Evolutionary conservation across 2,888 invertebrate species (phyloP), one percentile per base, ranked within the genome.

Genomic region (Melinaea marsaeus): DNA sequence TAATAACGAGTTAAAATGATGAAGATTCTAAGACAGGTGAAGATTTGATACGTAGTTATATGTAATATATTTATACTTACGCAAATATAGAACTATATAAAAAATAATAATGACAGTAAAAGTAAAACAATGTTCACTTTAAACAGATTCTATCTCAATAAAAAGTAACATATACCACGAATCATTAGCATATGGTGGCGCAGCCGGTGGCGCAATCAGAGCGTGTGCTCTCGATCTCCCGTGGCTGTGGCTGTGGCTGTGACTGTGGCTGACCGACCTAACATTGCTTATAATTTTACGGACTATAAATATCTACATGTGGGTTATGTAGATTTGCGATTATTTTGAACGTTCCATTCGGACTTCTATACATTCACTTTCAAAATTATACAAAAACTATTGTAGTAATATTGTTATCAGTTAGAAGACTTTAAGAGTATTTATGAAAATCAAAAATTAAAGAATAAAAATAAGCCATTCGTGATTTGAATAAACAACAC

Each of bases 181-280:
- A 42, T 42, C 37, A 68, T 68, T 68, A 64, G 57, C 68, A 66
- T 68, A 66, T 58, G 54, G 57, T 57, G 42, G 59, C 57, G 65
- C 66, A 66, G 58, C 58, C 47, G 57, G 48, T 55, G 48, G 45
- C 45, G n/a, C 63, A 72, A 72, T 66, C 69, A 72, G 72, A 72
- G 72, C 72, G 68, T 71, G 68, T 59, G 60, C 58, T 60, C 63
- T 62, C 55, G 59, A 66, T 64, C 62, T 55, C 63, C 61, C 60
- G 33, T 34, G 48, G 60, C 56, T 56, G 35, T 46, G 37, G 9
- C 55, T 55, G 60, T 13, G 7, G 3, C 11, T 34, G 55, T n/a
- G n/a, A n/a, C 61, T 55, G 59, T 60, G 45, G 61, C 33, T 37
- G 51, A 58, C 55, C 32, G 22, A 13, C 32, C 11, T 13, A 11